Base-by-base conservation (phyloP, 2,113 vertebrate species). In the Corvus cornix region DNA sequence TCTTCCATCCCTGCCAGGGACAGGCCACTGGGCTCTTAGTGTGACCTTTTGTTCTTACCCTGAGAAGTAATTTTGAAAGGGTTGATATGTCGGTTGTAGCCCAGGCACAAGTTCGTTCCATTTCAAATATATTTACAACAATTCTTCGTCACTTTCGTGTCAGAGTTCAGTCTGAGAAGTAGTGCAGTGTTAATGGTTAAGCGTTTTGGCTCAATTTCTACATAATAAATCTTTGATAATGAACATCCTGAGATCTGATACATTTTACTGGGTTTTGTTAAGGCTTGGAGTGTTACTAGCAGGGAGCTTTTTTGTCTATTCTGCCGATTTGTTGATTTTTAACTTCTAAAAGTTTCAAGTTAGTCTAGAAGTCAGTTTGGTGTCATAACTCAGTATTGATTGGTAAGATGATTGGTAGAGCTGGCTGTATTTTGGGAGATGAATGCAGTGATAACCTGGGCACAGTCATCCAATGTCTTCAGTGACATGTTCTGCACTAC, bases 381-480 rank as follows among this genome's bases (percentile, higher is more conserved):
- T 58, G 8, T 69, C 21, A 11, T 69, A 73, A 15, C 10, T 75
- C 9, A 41, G 9, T 77, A 26, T 28, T 18, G 10, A 37, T 73
- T 46, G 46, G 24, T 53, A 31, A 19, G 58, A 11, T 23, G 58
- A 17, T 58, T 58, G 62, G 33, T 46, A 31, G 39, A 72, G 5
- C 9, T 75, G 44, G 1, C 20, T 68, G 7, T 76, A 6, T 73
- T 89, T 77, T 84, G 51, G 17, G 49, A 69, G 56, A 46, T 10
- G 63, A 70, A 55, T 16, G 13, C 11, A 18, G 23, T 13, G 12
- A 15, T 28, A 56, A 46, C 8, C 0, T 9, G n/a, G 10, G 4
- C 3, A 1, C 30, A 53, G 27, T 39, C 4, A 7, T 66, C 10
- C 0, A 0, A 49, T 48, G 19, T 66, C 23, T 70, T 16, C 27